Conservation (phyloP, 2,797 vertebrate species). For the Poecile montanus region DNA sequence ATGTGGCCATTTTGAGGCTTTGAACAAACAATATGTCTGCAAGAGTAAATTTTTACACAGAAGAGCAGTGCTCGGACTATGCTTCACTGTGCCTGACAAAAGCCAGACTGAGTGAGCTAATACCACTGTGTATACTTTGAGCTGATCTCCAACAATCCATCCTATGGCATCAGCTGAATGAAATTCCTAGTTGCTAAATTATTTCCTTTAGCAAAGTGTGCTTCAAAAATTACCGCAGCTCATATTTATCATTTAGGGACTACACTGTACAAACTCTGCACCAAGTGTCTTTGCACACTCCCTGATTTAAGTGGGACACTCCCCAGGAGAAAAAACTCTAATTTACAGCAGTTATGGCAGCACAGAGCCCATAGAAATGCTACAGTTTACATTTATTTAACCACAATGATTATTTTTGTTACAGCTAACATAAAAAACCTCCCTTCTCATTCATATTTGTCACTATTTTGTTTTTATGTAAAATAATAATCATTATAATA, state of each 20-base stretch:
- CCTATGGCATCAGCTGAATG: neutral
- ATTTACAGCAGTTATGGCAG: constrained; percentile 36
- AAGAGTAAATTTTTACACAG: neutral
- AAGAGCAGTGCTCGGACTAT: neutral
- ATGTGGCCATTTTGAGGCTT: constrained; percentile 7
- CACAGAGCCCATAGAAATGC: neutral
- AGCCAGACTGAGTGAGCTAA: neutral
- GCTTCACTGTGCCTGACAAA: neutral
- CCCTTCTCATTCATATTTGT: neutral
- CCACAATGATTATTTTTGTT: neutral
- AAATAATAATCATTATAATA: constrained; percentile 46
- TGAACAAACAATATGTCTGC: neutral
- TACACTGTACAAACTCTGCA: neutral
- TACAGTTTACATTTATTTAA: constrained; percentile 8
- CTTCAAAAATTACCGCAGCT: constrained; percentile 3
- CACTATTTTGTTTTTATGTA: constrained; percentile 43
- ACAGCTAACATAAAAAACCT: constrained; percentile 26
- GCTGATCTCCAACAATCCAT: neutral
- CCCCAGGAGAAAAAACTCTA: constrained; percentile 21
- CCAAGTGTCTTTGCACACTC: neutral
- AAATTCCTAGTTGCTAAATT: neutral
- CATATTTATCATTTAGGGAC: neutral
- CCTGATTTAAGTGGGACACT: constrained; percentile 25
- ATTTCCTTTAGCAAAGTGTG: neutral
- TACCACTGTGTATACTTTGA: neutral